Conservation (phyloP, 35 echinoderm and acorn worm genomes). For the Diadema setosum region DNA sequence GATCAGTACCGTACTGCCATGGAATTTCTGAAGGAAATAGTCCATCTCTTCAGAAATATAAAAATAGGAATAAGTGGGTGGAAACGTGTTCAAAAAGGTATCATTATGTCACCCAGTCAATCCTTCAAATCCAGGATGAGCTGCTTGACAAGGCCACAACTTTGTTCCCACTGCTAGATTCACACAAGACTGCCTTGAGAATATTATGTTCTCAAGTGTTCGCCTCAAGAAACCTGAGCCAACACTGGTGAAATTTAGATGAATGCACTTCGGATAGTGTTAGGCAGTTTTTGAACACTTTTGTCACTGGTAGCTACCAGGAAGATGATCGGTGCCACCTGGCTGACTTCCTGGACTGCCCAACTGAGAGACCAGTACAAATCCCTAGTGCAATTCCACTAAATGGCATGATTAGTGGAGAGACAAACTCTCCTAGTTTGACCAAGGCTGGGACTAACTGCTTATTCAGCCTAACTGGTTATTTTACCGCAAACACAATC, state of each 20-base stretch:
- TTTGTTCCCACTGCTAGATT: conserved; percentile 4
- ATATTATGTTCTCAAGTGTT: conserved; percentile 15
- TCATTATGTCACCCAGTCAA: background rate
- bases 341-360: conserved; percentile 11
- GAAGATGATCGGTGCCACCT: conserved; percentile 3
- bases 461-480: too few relatives aligned
- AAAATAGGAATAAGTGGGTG: background rate
- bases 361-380: too few relatives aligned
- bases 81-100: conserved; percentile 27
- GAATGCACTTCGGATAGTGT: conserved; percentile 1
- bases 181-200: conserved; percentile 39
- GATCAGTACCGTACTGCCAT: background rate
- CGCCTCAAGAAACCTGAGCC: conserved; percentile 8
- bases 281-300: conserved; percentile 4
- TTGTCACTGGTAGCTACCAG: background rate
- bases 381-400: too few relatives aligned
- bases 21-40: background rate
- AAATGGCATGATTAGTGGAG: too few relatives aligned
- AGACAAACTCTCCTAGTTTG: too few relatives aligned
- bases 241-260: conserved; percentile 20
- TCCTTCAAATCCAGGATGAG: background rate
- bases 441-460: too few relatives aligned
- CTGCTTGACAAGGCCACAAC: background rate
- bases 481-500: too few relatives aligned
- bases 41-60: background rate